Base-by-base conservation (phyloP, 2,797 vertebrate species). In the Gymnothorax javanicus region DNA sequence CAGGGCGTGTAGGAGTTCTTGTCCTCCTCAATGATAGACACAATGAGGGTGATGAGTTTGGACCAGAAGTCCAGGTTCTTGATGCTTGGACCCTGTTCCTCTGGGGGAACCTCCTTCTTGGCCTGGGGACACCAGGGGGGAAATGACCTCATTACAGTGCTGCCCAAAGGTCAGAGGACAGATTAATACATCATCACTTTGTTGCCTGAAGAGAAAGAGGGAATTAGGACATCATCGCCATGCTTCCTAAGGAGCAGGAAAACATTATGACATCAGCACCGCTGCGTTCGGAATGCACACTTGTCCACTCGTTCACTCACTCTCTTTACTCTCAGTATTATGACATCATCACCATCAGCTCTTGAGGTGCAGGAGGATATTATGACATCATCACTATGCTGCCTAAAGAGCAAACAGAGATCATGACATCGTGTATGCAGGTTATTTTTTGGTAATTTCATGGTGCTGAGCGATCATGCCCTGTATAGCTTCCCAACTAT, bases 41-140 rank as follows among this genome's bases (percentile, higher is more conserved):
- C 98, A 20, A 99, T 98, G 69, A 99, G 96, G 20, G 98, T 99
- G 93, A 99, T 99, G 87, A 99, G 97, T 90, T 99, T 99, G 64
- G 98, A 98, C 98, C 98, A 99, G 94, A 99, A 99, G 93, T 99
- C 98, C 92, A 99, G 93, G 93, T 99, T 99, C 92, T 95, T 97
- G 91, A 97, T 95, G 91, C 96, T 99, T 87, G 98, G 98, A 0
- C 98, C 98, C 90, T 98, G 98, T 81, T 99, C 98, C 73, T 99
- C 98, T 94, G 98, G 97, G 27, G 97, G 97, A 3, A 98, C 96
- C 0, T 97, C 95, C 83, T 97, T 96, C 94, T 99, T 99, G 56
- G 94, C 95, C 98, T 99, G 93, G 25, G 89, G 33, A 90, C 2
- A 90, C 33, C 85, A 84, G 84, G 58, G 60, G 13, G 69, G 71